A percentile compares a stretch with the other conserved stretches of the same genome.
phyloP scores from a whole-genome alignment of 2,888 invertebrate genomes.

The Nasonovia ribisnigri region DNA sequence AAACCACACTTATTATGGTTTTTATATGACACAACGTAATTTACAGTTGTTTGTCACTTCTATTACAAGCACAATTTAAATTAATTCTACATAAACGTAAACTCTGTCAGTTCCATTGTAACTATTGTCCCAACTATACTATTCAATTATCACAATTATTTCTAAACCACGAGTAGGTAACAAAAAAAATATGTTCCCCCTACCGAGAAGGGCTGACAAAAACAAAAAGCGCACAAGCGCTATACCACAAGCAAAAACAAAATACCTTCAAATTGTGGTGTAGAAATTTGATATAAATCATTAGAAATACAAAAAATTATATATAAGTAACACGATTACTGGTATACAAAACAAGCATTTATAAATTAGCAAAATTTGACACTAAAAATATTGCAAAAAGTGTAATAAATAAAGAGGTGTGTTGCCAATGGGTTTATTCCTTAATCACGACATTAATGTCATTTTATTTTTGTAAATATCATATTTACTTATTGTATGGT shows the following conservation, averaged over 20 bases:
- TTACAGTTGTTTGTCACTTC: neutral
- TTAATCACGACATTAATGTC: too few relatives aligned
- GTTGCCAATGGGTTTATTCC: too few relatives aligned
- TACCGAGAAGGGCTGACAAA: neutral
- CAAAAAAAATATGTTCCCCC: neutral
- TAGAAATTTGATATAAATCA: neutral
- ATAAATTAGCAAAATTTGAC: neutral
- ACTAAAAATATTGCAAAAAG: neutral
- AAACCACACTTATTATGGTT: neutral
- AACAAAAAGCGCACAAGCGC: neutral
- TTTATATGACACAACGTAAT: neutral
- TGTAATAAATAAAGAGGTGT: neutral
- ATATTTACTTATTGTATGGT: too few relatives aligned
- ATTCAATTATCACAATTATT: conserved; percentile 3
- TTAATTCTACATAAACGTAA: neutral
- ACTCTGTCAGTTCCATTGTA: conserved; percentile 22
- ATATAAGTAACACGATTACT: neutral
- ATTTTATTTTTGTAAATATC: too few relatives aligned
- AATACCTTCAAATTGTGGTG: neutral
- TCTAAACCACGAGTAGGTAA: neutral
- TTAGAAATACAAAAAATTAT: neutral
- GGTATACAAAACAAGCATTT: neutral
- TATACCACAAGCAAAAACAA: neutral
- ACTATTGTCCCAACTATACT: neutral
- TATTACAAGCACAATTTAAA: neutral